These are phyloP conservation scores for Myripristis jacobus DNA, from an alignment of 2,797 vertebrate species.

Conservation along the genomic window DNA sequence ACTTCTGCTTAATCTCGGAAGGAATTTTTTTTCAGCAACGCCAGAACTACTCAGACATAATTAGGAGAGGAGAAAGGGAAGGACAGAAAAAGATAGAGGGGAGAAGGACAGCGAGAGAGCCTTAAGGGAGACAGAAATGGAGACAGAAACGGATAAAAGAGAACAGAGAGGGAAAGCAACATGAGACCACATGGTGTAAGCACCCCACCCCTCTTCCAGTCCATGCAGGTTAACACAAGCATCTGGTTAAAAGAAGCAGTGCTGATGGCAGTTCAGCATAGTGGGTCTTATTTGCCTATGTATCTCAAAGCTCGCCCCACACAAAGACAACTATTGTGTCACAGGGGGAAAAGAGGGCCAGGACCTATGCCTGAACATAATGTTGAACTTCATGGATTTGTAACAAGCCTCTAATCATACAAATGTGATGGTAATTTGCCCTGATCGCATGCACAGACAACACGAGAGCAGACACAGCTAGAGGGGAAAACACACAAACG, in stretches of 20 bases:
- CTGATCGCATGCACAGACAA: slow-evolving; percentile 11
- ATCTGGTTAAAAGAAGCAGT: slow-evolving; percentile 35
- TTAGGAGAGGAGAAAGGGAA: slow-evolving; percentile 23
- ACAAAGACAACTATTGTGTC: slow-evolving; percentile 71
- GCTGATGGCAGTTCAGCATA: slow-evolving; percentile 59
- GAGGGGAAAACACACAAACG: not conserved
- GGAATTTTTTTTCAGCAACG: slow-evolving; percentile 55
- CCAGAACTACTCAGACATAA: slow-evolving; percentile 39
- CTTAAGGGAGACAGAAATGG: not conserved
- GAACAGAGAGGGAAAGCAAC: not conserved
- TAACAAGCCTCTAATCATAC: slow-evolving; percentile 21
- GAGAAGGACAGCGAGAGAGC: not conserved
- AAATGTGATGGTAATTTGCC: slow-evolving; percentile 25
- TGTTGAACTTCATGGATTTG: slow-evolving; percentile 40
- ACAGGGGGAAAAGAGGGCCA: slow-evolving; percentile 31
- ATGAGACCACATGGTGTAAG: slow-evolving; percentile 3
- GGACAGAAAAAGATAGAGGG: slow-evolving; percentile 2
- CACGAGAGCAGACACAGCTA: not conserved
- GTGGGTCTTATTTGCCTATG: slow-evolving; percentile 74
- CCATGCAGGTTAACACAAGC: slow-evolving; percentile 59
- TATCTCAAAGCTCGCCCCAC: slow-evolving; percentile 35
- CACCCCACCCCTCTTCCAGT: slow-evolving; percentile 38
- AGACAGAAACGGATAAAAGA: not conserved
- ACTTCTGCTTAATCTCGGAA: slow-evolving; percentile 70
- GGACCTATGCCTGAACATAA: slow-evolving; percentile 37